Base-by-base conservation (phyloP, 2,888 invertebrate genomes). In the Selenia dentaria region DNA sequence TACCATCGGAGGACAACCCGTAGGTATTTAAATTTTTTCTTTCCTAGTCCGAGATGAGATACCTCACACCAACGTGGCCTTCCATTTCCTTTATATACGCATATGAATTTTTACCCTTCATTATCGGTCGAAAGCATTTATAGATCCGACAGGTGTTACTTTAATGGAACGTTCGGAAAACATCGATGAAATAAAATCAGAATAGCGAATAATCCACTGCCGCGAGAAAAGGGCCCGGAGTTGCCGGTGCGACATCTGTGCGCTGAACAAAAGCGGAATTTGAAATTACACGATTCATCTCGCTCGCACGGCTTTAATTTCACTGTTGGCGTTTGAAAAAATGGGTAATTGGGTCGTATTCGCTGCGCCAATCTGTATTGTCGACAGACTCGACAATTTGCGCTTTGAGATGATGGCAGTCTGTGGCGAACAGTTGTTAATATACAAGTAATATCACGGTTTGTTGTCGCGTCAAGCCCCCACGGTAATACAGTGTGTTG, bases 231-330 rank as follows among this genome's bases (percentile, higher is more conserved):
- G 67, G 58, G 65, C 57, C 59, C 58, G 56, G 60, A 68, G n/a
- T n/a, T n/a, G n/a, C n/a, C n/a, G n/a, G n/a, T n/a, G 69, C 73
- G 75, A 78, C 75, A 76, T 77, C 68, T 68, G 69, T 36, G 59
- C 56, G 51, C 33, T 8, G 67, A 75, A 80, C 79, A 81, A 83
- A 83, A 73, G 74, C 70, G 43, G 67, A 65, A 77, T 78, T 82
- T 80, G 71, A 77, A 83, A 84, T 85, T 80, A 79, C 82, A 70
- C 79, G 74, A 81, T 82, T 79, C 79, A 82, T 84, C 77, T 74
- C 76, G 59, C 67, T 44, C 34, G 53, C 36, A 45, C 58, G 62
- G 67, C 70, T 81, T 78, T 80, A 81, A 82, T 82, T 76, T 71
- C 71, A 70, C 66, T 73, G 77, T 78, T 67, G 62, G 66, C 61